Percentiles rank a stretch among this genome's conserved stretches.
phyloP scores from a whole-genome alignment of 2,113 vertebrate genomes.

The Xiphias gladius region DNA sequence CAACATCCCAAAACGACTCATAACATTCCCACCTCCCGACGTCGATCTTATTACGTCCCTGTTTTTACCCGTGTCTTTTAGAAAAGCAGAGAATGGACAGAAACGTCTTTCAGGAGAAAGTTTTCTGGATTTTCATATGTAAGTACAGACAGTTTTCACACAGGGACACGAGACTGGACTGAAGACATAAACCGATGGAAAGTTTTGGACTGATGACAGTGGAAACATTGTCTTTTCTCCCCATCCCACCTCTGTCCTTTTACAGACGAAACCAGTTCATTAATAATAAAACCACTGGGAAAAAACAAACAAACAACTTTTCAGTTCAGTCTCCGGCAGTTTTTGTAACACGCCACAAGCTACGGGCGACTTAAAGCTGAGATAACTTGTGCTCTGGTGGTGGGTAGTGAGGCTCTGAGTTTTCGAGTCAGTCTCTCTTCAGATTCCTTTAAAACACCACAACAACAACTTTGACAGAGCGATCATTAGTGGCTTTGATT shows the following conservation, averaged over 20 bases:
- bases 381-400: no score
- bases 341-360: background rate
- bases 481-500: no score
- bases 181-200: conserved; percentile 30
- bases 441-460: no score
- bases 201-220: conserved; percentile 19
- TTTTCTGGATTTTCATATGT: conserved; percentile 23
- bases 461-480: no score
- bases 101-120: background rate
- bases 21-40: conserved; percentile 53
- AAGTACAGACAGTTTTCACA: conserved; percentile 32
- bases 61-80: conserved; percentile 18
- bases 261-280: conserved; percentile 66
- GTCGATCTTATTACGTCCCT: background rate
- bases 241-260: conserved; percentile 25
- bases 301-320: conserved; percentile 8
- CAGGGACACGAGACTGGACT: conserved; percentile 5
- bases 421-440: no score
- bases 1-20: background rate
- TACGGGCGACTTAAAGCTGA: no score
- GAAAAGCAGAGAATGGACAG: background rate
- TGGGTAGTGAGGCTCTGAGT: no score
- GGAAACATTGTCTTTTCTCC: background rate
- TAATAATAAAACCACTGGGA: conserved; percentile 69
- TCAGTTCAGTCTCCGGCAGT: background rate